phyloP scores from a whole-genome alignment of 1,140 invertebrate species.

The Calliopsis andreniformis region DNA sequence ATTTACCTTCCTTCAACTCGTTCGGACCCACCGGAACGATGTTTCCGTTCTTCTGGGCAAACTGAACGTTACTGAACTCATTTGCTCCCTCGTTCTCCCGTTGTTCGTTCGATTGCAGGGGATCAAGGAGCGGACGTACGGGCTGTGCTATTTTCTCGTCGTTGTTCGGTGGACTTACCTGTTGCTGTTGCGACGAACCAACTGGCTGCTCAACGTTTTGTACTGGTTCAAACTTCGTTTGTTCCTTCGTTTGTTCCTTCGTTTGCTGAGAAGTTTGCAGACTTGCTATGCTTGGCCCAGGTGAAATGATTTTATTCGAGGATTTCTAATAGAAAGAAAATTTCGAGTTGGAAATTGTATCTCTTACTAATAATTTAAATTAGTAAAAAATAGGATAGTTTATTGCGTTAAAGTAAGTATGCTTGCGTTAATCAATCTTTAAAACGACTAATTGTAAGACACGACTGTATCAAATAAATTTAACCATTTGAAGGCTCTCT shows the following conservation, averaged over 20 bases:
- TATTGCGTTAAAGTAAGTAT: too few species aligned
- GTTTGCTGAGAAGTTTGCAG: neutral
- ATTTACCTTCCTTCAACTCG: slow-evolving; percentile 53
- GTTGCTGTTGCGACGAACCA: slow-evolving; percentile 66
- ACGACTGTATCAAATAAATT: too few species aligned
- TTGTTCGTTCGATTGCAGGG: slow-evolving; percentile 50
- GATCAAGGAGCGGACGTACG: slow-evolving; percentile 66
- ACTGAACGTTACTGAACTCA: slow-evolving; percentile 64
- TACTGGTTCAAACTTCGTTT: neutral
- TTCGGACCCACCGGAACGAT: slow-evolving; percentile 74
- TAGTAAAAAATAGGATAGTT: too few species aligned
- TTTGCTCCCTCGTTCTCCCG: slow-evolving; percentile 46
- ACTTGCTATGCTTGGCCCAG: slow-evolving; percentile 11
- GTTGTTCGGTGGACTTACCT: slow-evolving; percentile 77
- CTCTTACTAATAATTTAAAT: too few species aligned
- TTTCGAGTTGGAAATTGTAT: too few species aligned
- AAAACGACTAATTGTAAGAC: too few species aligned
- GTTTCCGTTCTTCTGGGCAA: slow-evolving; percentile 68
- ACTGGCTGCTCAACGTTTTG: slow-evolving; percentile 42
- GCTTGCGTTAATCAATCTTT: too few species aligned
- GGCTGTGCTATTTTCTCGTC: slow-evolving; percentile 67
- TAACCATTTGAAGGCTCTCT: too few species aligned
- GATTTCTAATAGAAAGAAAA: slow-evolving; percentile 54
- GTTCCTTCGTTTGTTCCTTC: slow-evolving; percentile 27
- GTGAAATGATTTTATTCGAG: slow-evolving; percentile 22